Evolutionary conservation across 2,797 vertebrate genomes (phyloP), one percentile per base, ranked within the genome.

Genomic region (Pipistrellus pygmaeus): DNA sequence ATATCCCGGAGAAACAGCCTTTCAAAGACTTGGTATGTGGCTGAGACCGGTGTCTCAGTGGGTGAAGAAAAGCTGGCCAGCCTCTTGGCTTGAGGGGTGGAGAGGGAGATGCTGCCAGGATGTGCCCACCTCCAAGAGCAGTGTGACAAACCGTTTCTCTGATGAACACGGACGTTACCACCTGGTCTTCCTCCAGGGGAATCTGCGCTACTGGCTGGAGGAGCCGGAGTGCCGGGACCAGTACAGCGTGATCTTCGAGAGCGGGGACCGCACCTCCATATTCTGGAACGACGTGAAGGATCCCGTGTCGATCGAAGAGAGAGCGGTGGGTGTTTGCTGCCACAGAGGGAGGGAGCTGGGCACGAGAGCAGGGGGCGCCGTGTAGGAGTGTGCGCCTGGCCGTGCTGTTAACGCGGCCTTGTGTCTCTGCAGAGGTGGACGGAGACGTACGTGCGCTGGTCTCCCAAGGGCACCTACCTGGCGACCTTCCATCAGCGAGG

Each of bases 241-340:
- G 96, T 99, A 99, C 97, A 99, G 99, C 35, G 99, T 99, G 77
- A 99, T 99, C 96, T 99, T 99, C n/a, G 99, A 99, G 98, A 99
- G 99, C 2, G 99, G 99, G 83, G 99, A 99, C 93, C 98, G 99
- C 83, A 99, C 99, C 0, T 99, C 99, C 95, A 99, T 99, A 96
- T 99, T 99, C 91, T 97, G 99, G 96, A 99, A 99, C n/a, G 99
- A 99, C 7, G 98, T 99, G 32, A 99, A 99, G 95, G 99, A 99
- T 35, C 98, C 99, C 1, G 98, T 99, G 89, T 97, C 98, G 68
- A 98, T 98, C n/a, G 99, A 99, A 95, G 99, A 99, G 96, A 98
- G 99, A 98, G 99, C 99, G 62, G 99, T 99, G 93, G 97, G 99
- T 98, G 44, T 66, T 55, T 21, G n/a, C 57, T 21, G 30, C 17